Percentiles rank a stretch among this genome's conserved stretches.
phyloP scores from a whole-genome alignment of 2,797 vertebrate genomes.

The Helicolenus hilgendorfi region DNA sequence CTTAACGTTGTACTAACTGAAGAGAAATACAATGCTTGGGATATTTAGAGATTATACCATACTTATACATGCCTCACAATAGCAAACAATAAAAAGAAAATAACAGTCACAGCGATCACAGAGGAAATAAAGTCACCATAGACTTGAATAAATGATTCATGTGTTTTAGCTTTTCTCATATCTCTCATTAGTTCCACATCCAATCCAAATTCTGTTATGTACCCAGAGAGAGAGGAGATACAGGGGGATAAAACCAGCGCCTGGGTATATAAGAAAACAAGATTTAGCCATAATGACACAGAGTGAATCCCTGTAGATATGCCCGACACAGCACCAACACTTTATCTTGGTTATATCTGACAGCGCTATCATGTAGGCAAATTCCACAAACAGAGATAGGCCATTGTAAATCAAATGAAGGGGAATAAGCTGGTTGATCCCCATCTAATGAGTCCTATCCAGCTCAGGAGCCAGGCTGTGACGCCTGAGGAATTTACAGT shows the following conservation, averaged over 20 bases:
- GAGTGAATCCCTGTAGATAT: constrained; percentile 35
- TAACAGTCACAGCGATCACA: neutral
- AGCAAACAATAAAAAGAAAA: constrained; percentile 4
- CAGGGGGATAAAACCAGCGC: constrained; percentile 7
- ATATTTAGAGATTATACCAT: neutral
- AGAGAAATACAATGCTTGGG: neutral
- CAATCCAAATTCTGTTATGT: constrained; percentile 4
- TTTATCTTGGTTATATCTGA: constrained; percentile 82
- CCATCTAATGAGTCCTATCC: constrained; percentile 47
- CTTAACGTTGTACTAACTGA: neutral
- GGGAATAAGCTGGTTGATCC: constrained; percentile 57
- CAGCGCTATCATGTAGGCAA: constrained; percentile 79
- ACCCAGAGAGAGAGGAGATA: constrained; percentile 4
- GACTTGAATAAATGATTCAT: constrained; percentile 41
- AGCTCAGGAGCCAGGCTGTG: constrained; percentile 1
- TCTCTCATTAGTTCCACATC: constrained; percentile 47
- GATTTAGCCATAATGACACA: constrained; percentile 48
- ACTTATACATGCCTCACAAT: neutral
- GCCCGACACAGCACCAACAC: constrained; percentile 27
- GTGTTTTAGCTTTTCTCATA: constrained; percentile 46
- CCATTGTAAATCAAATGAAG: constrained; percentile 72
- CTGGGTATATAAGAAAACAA: constrained; percentile 35
- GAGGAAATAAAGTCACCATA: neutral
- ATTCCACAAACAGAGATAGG: constrained; percentile 74
- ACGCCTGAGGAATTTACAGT: constrained; percentile 20